Percentiles rank a stretch among this genome's conserved stretches.
phyloP scores from a whole-genome alignment of 2,888 invertebrate genomes.

The Lasioglossum leucozonium region DNA sequence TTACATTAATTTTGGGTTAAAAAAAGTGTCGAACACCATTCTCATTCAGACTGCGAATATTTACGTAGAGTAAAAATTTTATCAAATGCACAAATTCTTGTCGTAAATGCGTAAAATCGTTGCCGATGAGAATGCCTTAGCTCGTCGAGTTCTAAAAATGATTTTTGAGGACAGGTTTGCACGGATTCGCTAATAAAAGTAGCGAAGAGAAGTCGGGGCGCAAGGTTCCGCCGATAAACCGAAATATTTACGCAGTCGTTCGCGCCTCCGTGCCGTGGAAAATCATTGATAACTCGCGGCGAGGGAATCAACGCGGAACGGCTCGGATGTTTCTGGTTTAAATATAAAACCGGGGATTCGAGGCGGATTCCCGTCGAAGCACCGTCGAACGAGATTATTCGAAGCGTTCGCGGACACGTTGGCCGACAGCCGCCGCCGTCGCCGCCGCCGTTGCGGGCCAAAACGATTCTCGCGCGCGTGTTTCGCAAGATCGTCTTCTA shows the following conservation, averaged over 20 bases:
- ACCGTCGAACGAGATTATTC: conserved; percentile 16
- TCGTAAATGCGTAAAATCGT: neutral
- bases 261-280: neutral
- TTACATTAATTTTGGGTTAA: no score
- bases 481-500: conserved; percentile 57
- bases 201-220: neutral
- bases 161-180: neutral
- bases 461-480: conserved; percentile 44
- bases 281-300: neutral
- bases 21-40: no score
- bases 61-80: no score
- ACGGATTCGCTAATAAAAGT: neutral
- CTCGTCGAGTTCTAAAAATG: neutral
- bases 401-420: conserved; percentile 38
- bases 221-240: neutral
- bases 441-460: no score
- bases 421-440: conserved; percentile 35
- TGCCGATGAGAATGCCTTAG: neutral
- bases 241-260: neutral
- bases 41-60: no score
- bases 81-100: no score
- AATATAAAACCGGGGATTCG: conserved; percentile 50
- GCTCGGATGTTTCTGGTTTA: conserved; percentile 32
- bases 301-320: conserved; percentile 3
- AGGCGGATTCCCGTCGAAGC: conserved; percentile 15